A percentile compares a stretch with the other conserved stretches of the same genome.
Conservation (phyloP, 1,140 invertebrate species). For the Orussus abietinus region DNA sequence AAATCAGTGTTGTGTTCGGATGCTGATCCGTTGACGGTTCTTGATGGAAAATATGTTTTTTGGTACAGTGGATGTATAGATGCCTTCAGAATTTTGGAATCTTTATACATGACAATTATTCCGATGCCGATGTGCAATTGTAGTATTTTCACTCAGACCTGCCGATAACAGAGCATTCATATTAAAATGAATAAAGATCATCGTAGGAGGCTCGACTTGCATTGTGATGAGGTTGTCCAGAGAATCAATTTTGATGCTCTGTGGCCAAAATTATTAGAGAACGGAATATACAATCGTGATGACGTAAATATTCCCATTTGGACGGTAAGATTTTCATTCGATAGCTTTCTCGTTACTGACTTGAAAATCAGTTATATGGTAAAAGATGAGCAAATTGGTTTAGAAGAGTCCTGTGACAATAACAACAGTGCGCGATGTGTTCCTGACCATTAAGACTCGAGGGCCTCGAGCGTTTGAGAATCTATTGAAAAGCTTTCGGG, state of each 20-base stretch:
- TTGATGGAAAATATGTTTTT: too few species aligned
- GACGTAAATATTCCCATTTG: conserved; percentile 33
- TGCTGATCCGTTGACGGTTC: too few species aligned
- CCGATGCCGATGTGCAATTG: too few species aligned
- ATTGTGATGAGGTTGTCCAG: conserved; percentile 20
- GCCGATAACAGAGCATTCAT: too few species aligned
- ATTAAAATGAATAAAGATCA: conserved; percentile 28
- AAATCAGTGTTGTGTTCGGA: too few species aligned
- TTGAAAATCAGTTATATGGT: conserved; percentile 8
- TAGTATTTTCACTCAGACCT: too few species aligned
- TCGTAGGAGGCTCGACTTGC: conserved; percentile 27
- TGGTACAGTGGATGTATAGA: too few species aligned
- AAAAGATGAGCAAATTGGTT: background rate
- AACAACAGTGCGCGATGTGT: conserved; percentile 24
- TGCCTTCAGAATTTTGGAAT: too few species aligned
- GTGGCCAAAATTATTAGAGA: conserved; percentile 32
- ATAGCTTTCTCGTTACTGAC: conserved; percentile 5
- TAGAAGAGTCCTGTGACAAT: background rate
- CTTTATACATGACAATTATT: too few species aligned
- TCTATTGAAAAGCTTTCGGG: conserved; percentile 26
- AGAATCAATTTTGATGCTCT: conserved; percentile 26
- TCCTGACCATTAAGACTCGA: conserved; percentile 32
- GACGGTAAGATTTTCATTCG: conserved; percentile 24
- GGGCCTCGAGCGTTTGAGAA: conserved; percentile 36
- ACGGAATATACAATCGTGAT: conserved; percentile 31